Conservation (phyloP, 2,797 vertebrate species). For the Sebastes cheni region DNA sequence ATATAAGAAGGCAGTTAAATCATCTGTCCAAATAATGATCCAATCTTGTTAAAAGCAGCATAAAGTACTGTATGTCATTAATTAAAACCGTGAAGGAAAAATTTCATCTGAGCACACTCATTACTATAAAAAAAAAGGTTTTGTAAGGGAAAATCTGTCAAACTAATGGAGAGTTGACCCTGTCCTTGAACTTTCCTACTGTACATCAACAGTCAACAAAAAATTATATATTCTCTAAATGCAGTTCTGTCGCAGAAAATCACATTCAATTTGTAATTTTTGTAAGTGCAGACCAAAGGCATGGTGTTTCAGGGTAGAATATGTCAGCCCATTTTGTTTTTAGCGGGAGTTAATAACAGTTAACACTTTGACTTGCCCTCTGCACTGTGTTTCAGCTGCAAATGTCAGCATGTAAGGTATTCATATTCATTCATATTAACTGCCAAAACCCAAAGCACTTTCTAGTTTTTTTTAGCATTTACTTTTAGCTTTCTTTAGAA, state of each 20-base stretch:
- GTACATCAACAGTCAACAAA: background rate
- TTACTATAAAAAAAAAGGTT: background rate
- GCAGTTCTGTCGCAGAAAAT: background rate
- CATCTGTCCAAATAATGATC: background rate
- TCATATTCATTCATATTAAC: background rate
- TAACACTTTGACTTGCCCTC: background rate
- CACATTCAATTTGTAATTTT: background rate
- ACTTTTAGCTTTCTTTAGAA: background rate
- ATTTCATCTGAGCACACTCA: background rate
- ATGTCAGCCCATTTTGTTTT: background rate
- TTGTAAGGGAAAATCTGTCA: background rate
- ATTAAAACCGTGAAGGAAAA: background rate
- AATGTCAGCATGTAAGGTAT: background rate
- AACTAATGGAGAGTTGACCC: background rate
- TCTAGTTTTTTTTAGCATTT: background rate
- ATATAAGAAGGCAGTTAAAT: slow-evolving; percentile 1
- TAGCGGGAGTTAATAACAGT: background rate
- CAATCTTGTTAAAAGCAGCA: background rate
- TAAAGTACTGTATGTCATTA: background rate
- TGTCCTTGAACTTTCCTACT: background rate
- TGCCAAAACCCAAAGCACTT: background rate
- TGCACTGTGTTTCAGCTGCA: background rate
- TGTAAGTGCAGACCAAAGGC: background rate
- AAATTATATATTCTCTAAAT: background rate
- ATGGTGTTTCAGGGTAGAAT: background rate